Evolutionary conservation across 2,113 vertebrate species (phyloP), one percentile per base, ranked within the genome.

Genomic region (Anolis carolinensis): DNA sequence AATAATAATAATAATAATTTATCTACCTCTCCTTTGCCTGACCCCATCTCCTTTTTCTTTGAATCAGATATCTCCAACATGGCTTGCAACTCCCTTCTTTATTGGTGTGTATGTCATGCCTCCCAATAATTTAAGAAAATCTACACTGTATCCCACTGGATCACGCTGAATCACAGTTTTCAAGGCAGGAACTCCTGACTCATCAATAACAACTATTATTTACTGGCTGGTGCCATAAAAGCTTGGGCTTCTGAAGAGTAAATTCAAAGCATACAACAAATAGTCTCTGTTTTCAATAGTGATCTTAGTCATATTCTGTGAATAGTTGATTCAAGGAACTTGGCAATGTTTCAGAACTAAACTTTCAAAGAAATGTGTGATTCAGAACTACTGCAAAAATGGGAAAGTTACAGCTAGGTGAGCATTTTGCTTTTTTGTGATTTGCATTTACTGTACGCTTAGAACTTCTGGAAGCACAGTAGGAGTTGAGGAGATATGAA

Each of bases 311-410:
- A 92, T 88, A 89, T 88, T 65, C 85, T 81, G 88, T 73, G 50
- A 82, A 21, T 87, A 88, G 88, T 79, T 92, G 92, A 93, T 90
- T 84, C 80, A 86, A 86, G n/a, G 86, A 89, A 73, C 34, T 34
- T 83, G 82, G 50, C 20, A 85, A 89, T 81, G 2, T n/a, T 83
- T 88, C 86, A 92, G 89, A 88, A 86, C 78, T 50, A 88, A 50
- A 3, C 21, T 92, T 86, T 81, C 87, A 87, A 89, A 89, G 89
- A 88, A 84, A 68, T 34, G 52, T 55, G 34, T 94, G 93, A 94
- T 81, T 94, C 92, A 94, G 81, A 89, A 70, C 39, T 93, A 83
- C 86, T 90, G 91, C 82, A 92, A 92, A 91, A 68, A 81, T 90
- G 91, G 83, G 90, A 85, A 94, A 93, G 91, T 93, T 87, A 89